Base-by-base conservation (phyloP, 2,797 vertebrate genomes). In the Pelobates cultripes region DNA sequence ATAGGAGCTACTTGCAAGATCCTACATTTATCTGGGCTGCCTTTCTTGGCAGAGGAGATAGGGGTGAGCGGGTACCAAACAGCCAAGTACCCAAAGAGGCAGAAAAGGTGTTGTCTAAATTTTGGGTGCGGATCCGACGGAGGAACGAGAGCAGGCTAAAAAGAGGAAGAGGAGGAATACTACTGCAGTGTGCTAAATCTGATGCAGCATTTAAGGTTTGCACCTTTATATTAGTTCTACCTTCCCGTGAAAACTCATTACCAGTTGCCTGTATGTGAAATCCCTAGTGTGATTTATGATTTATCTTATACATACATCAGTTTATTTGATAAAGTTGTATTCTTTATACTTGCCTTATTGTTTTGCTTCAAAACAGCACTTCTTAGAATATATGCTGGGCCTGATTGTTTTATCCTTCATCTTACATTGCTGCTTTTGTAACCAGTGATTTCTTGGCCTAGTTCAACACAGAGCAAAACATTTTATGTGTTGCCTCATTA, bases 121-220 rank as follows among this genome's bases (percentile, higher is more conserved):
- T 79, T 60, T 72, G 67, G 72, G 68, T 53, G 45, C 73, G 66
- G 42, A 79, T 72, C 55, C 42, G 67, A 57, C 69, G 68, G 17
- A 79, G 77, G 47, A 84, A 84, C 12, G 73, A 76, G 47, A 53
- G 61, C 53, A 84, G 64, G 13, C 57, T 76, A 41, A 80, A 80
- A 79, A 84, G 69, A 68, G 74, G 80, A 82, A 77, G 72, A 63
- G 57, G 73, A 80, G 82, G 77, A 75, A 40, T 57, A 28, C 53
- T 17, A 28, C 64, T 17, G 6, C 68, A 45, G 14, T 76, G 60
- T 45, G 10, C 43, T 5, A 66, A 28, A 47, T 57, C 73, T 7
- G 64, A 71, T 55, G 42, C 82, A 72, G 44, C 77, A 53, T 40
- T 75, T 53, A 84, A 84, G 82, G 82, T 84, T 84, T 84, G 82